These are phyloP conservation scores for Cebidichthys violaceus DNA, from an alignment of 2,113 vertebrate genomes.

Conservation along the genomic window DNA sequence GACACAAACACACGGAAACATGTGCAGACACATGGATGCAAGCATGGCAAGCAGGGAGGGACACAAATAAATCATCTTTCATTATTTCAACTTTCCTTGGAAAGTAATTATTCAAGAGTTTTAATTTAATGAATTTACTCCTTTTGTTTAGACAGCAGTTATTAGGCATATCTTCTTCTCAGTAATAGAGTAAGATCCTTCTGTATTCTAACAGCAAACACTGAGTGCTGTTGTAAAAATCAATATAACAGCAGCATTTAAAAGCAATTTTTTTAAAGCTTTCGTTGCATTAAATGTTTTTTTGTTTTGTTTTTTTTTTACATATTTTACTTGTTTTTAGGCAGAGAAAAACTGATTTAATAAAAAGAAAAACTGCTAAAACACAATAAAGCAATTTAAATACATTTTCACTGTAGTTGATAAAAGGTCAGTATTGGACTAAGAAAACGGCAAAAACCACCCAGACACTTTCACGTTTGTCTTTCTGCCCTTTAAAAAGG, in stretches of 20 bases:
- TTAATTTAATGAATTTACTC: background rate
- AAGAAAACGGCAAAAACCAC: background rate
- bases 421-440: background rate
- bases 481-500: background rate
- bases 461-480: background rate
- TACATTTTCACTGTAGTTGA: background rate
- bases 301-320: no score
- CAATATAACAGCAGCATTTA: background rate
- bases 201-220: background rate
- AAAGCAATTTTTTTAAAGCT: background rate
- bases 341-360: background rate
- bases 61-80: background rate
- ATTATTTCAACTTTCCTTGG: background rate
- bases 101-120: background rate
- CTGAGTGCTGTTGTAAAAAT: background rate
- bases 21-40: constrained; percentile 31
- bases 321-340: no score
- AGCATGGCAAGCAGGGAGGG: constrained; percentile 1
- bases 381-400: background rate
- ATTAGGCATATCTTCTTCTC: background rate
- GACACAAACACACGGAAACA: constrained; percentile 38
- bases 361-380: background rate
- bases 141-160: background rate
- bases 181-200: background rate
- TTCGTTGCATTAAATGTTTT: background rate